Base-by-base conservation (phyloP, 23 tunicate genomes). In the Aplidium turbinatum region DNA sequence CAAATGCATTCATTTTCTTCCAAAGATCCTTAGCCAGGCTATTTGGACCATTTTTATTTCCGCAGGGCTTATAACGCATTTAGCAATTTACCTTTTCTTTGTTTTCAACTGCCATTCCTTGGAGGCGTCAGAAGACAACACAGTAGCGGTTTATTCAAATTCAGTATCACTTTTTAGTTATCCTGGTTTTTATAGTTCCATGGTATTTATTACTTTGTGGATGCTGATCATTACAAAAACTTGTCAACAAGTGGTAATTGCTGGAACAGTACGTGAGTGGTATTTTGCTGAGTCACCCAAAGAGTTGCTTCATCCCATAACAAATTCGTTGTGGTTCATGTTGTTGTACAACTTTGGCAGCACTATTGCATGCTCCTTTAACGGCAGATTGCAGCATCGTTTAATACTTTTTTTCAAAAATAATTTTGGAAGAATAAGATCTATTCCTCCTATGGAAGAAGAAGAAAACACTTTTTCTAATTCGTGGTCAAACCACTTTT, bases 241-340 rank as follows among this genome's bases (percentile, higher is more conserved):
- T 33, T 66, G 74, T 1, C 96, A 88, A 50, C 34, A 69, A 57
- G 75, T 63, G n/a, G 31, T 76, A n/a, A 21, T 88, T 2, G 72
- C 83, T 11, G 81, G 87, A 33, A 75, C 83, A 57, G 86, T 79
- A 5, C 42, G 68, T n/a, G 63, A 79, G 21, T 88, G 96, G 96
- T 88, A 81, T 33, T 88, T 81, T 46, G 51, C 69, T 39, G 65
- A 61, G 47, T 22, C 21, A 2, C 57, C 60, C 29, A 45, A 51
- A 31, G 6, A 19, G 13, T 68, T 68, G 0, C 39, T 38, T 13
- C 86, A 88, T 42, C 87, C 86, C 2, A 75, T 81, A 18, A 65
- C 78, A 4, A 66, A 34, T 3, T 75, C 96, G 21, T 32, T 76
- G 19, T 56, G 40, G 13, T 9, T 31, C 1, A n/a, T 57, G 4